Evolutionary conservation across 2,888 invertebrate species (phyloP).

Genomic region (Escarpia spicata): DNA sequence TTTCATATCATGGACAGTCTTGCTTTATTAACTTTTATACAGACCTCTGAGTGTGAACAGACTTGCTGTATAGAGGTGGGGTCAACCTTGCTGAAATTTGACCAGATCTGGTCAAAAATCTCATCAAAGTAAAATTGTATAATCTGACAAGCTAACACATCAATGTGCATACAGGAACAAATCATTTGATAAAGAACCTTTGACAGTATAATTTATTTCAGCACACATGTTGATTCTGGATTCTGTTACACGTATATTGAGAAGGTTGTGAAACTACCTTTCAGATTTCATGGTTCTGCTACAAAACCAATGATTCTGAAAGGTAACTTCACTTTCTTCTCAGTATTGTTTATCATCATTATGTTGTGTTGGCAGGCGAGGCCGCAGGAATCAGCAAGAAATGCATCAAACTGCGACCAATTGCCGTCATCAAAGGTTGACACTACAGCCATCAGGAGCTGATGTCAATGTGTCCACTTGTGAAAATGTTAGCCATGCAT

Average conservation of each 20-base stretch:
- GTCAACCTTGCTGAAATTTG: too few relatives aligned
- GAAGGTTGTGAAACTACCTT: too few relatives aligned
- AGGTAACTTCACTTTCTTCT: not conserved
- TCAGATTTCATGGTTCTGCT: not conserved
- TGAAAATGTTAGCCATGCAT: not conserved
- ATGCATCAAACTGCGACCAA: constrained; percentile 93
- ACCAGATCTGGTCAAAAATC: too few relatives aligned
- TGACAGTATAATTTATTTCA: not conserved
- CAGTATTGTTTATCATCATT: not conserved
- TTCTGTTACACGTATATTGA: too few relatives aligned
- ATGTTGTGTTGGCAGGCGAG: constrained; percentile 70
- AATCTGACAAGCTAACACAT: too few relatives aligned
- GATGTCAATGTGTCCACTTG: not conserved
- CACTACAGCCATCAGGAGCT: not conserved
- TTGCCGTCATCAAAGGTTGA: constrained; percentile 97
- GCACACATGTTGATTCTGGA: not conserved
- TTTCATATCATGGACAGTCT: too few relatives aligned
- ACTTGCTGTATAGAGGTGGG: too few relatives aligned
- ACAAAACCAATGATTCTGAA: not conserved
- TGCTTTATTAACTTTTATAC: too few relatives aligned
- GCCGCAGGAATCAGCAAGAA: constrained; percentile 97
- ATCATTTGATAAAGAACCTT: not conserved
- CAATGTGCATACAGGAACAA: not conserved
- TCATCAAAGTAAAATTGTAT: too few relatives aligned
- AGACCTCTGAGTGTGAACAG: too few relatives aligned